These are phyloP conservation scores for Cinclus cinclus DNA, from an alignment of 2,113 vertebrate genomes.

Conservation along the genomic window DNA sequence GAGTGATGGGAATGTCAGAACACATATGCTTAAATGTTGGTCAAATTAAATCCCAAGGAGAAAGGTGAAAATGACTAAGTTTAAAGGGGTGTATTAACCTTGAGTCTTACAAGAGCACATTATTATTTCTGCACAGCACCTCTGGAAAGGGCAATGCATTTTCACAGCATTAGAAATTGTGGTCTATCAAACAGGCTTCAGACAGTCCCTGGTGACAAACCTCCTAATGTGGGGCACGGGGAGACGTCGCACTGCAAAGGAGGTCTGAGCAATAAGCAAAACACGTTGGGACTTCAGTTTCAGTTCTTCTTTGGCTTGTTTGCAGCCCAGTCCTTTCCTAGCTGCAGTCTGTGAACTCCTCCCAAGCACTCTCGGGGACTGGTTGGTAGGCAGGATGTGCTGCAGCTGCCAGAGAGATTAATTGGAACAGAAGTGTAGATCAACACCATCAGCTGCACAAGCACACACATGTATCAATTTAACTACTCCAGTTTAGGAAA, in stretches of 20 bases:
- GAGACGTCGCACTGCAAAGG: neutral
- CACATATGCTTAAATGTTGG: neutral
- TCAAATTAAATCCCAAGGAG: neutral
- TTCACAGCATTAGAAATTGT: neutral
- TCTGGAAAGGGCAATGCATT: neutral
- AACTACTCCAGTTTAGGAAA: neutral
- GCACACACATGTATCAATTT: neutral
- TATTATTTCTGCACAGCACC: neutral
- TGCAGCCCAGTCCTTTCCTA: neutral
- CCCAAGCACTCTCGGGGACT: neutral
- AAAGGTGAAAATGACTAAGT: neutral
- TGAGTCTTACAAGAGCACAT: neutral
- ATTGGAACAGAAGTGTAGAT: slow-evolving; percentile 20
- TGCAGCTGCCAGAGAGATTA: slow-evolving; percentile 26
- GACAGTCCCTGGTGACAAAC: neutral
- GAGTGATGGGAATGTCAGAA: neutral
- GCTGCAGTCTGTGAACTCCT: slow-evolving; percentile 15
- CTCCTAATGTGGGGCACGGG: neutral
- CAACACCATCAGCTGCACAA: neutral
- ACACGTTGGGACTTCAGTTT: neutral
- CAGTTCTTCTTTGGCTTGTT: slow-evolving; percentile 43
- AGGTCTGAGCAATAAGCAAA: slow-evolving; percentile 16
- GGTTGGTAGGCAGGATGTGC: slow-evolving; percentile 23
- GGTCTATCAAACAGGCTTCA: neutral
- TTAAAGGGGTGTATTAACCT: neutral